These are phyloP conservation scores for Perognathus longimembris DNA, from an alignment of 2,113 vertebrate species.

Conservation along the genomic window DNA sequence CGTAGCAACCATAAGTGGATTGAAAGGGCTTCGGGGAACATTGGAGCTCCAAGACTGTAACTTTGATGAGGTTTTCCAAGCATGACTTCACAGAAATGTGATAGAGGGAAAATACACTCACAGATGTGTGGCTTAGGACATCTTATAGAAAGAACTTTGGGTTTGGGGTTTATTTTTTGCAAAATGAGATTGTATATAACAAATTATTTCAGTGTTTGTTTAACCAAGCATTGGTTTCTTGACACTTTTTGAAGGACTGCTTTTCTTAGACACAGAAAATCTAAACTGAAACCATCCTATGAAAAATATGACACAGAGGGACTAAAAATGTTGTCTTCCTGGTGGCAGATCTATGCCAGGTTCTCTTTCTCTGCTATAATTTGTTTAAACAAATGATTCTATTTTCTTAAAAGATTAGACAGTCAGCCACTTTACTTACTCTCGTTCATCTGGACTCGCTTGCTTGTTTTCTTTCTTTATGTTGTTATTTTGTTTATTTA, in stretches of 20 bases:
- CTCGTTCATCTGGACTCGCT: background rate
- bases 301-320: too few relatives aligned
- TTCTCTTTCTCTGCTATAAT: too few relatives aligned
- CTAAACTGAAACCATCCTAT: too few relatives aligned
- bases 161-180: background rate
- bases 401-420: background rate
- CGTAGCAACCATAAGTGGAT: background rate
- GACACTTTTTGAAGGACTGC: background rate
- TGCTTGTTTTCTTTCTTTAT: background rate
- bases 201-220: constrained; percentile 2
- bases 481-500: too few relatives aligned
- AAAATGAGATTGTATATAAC: background rate
- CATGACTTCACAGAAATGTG: background rate
- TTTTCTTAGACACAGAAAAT: background rate
- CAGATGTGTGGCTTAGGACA: background rate
- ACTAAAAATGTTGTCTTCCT: too few relatives aligned
- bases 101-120: background rate
- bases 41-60: background rate
- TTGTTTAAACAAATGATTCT: too few relatives aligned
- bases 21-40: background rate
- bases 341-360: too few relatives aligned
- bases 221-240: background rate
- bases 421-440: background rate
- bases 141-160: background rate
- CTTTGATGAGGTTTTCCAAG: background rate